These are phyloP conservation scores for Chorisops tibialis DNA, from an alignment of 2,888 invertebrate species.

Conservation along the genomic window DNA sequence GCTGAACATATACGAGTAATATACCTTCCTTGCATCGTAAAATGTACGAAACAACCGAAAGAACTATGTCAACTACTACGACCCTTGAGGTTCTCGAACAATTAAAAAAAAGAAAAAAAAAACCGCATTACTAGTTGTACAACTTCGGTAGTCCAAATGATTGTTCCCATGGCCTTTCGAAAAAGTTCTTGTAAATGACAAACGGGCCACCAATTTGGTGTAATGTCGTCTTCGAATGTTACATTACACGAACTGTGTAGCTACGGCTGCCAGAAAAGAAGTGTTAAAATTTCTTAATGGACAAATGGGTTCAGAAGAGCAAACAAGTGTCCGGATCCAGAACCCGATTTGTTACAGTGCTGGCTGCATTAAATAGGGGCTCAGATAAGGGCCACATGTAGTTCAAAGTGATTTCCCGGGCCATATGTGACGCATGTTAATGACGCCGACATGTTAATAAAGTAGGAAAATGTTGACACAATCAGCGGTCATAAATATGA, in stretches of 20 bases:
- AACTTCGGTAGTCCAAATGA: neutral
- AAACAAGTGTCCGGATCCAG: conserved; percentile 7
- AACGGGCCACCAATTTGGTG: neutral
- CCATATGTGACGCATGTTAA: conserved; percentile 28
- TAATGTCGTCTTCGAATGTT: neutral
- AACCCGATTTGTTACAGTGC: conserved; percentile 3
- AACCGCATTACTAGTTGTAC: neutral
- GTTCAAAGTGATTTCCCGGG: conserved; percentile 22
- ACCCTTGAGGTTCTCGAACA: neutral
- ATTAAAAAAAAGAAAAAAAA: too few species aligned
- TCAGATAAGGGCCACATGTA: conserved; percentile 19
- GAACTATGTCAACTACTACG: conserved; percentile 3
- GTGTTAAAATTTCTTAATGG: conserved; percentile 25
- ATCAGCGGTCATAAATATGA: conserved; percentile 11
- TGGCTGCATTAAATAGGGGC: conserved; percentile 4
- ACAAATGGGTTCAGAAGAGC: conserved; percentile 16
- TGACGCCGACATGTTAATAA: conserved; percentile 31
- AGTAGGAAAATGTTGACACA: conserved; percentile 21
- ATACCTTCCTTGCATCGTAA: neutral
- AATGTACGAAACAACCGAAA: neutral
- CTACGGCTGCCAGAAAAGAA: too few species aligned
- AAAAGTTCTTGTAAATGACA: conserved; percentile 10
- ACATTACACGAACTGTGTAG: neutral
- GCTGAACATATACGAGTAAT: neutral
- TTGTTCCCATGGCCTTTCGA: conserved; percentile 10